phyloP scores from a whole-genome alignment of 2,113 vertebrate genomes.

The Oenanthe oenanthe region DNA sequence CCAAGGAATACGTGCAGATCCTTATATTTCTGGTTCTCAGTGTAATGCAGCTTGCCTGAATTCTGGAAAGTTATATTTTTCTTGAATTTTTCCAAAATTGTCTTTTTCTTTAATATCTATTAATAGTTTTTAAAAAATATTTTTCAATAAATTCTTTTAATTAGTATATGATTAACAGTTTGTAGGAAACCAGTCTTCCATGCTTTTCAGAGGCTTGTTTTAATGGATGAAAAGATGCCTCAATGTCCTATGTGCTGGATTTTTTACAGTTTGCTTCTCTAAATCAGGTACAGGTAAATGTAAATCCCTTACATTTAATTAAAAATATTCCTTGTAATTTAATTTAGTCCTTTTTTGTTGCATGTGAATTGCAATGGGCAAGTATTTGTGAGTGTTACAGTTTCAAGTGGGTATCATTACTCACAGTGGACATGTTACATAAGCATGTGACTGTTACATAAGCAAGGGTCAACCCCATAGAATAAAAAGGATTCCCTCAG shows the following conservation, averaged over 20 bases:
- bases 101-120: not conserved
- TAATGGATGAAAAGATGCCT: not conserved
- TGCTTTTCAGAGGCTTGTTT: not conserved
- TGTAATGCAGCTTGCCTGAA: not conserved
- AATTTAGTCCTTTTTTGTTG: not conserved
- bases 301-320: not conserved
- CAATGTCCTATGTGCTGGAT: not conserved
- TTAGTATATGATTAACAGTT: not conserved
- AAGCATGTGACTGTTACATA: not conserved
- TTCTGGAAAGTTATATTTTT: not conserved
- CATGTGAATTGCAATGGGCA: not conserved
- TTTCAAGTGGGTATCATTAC: not conserved
- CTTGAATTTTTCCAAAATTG: not conserved
- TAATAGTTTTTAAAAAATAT: not conserved
- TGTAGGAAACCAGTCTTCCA: not conserved
- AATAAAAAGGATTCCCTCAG: not conserved
- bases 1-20: not conserved
- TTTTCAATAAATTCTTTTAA: not conserved
- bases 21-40: not conserved
- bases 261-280: not conserved
- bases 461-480: not conserved
- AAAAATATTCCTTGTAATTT: not conserved
- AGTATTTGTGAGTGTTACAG: not conserved
- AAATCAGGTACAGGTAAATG: not conserved
- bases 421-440: not conserved